Evolutionary conservation across 2,797 vertebrate genomes (phyloP), one percentile per base, ranked within the genome.

Genomic region (Prionace glauca): DNA sequence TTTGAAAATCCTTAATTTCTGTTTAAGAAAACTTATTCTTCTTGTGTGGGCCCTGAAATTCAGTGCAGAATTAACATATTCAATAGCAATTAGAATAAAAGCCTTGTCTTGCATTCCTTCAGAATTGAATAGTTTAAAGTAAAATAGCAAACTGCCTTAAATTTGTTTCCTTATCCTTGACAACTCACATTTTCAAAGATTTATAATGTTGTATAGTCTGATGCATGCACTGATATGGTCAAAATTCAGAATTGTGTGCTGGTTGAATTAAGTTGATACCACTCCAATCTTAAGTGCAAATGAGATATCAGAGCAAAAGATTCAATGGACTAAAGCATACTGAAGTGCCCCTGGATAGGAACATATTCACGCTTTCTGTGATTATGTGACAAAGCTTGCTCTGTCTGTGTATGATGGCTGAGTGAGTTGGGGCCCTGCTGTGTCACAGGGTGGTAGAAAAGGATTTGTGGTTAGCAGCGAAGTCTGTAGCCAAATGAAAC

Each of bases 321-420:
- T 50, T 95, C 72, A 95, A 56, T 77, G 71, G 29, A 32, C 45
- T 77, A 77, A 95, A 60, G 71, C 93, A 77, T 56, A 56, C 50
- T 56, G 72, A 72, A 77, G 69, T 95, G 93, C 69, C 93, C 29
- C 29, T 8, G 93, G 45, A 5, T 77, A 20, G 93, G 77, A 95
- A 29, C 36, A 24, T 77, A 77, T 77, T 95, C 26, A 60, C 56
- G 41, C 71, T 77, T 45, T 74, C 93, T n/a, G 45, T 95, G 93
- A 94, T 69, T 74, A 67, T 94, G 93, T 94, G 93, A 95, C 93
- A 95, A 95, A 95, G 93, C 45, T 45, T 77, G 71, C 71, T 95
- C 71, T 95, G 71, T 50, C 69, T 56, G 24, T 95, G 93, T 29
- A 60, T 20, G 41, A 50, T 95, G 69, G 16, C 60, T 56, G 45